Evolutionary conservation across 2,113 vertebrate genomes (phyloP).

Genomic region (Prinia subflava): DNA sequence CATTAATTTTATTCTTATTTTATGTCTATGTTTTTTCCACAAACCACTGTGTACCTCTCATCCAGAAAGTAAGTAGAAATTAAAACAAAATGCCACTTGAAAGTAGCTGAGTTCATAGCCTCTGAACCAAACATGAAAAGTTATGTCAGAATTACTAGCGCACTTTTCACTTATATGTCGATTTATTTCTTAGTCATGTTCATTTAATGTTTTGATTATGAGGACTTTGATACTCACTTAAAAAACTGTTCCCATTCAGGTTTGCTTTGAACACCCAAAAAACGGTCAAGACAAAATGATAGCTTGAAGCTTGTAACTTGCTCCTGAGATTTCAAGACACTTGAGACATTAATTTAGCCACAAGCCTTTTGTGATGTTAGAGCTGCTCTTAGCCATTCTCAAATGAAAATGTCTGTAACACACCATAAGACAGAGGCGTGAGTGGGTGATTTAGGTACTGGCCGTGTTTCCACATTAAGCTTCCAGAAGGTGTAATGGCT

Average conservation of each 20-base stretch:
- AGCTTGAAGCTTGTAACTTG: neutral
- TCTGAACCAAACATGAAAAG: neutral
- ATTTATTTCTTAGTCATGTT: neutral
- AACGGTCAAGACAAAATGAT: neutral
- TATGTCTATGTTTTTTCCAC: neutral
- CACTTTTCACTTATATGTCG: neutral
- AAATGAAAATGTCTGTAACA: neutral
- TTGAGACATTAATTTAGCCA: neutral
- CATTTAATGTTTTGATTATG: neutral
- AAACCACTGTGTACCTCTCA: neutral
- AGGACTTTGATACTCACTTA: neutral
- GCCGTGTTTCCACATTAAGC: neutral
- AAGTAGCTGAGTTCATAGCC: neutral
- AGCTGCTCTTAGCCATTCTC: neutral
- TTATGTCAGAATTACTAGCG: neutral
- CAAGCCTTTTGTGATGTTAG: neutral
- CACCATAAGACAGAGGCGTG: neutral
- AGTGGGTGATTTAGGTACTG: neutral
- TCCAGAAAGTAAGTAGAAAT: neutral
- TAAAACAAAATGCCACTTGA: neutral
- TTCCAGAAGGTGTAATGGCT: neutral
- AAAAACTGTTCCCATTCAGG: neutral
- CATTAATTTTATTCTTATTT: conserved; percentile 18
- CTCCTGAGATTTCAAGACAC: neutral
- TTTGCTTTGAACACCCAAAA: neutral